phyloP scores from a whole-genome alignment of 2,113 vertebrate species.

The Microcebus murinus region DNA sequence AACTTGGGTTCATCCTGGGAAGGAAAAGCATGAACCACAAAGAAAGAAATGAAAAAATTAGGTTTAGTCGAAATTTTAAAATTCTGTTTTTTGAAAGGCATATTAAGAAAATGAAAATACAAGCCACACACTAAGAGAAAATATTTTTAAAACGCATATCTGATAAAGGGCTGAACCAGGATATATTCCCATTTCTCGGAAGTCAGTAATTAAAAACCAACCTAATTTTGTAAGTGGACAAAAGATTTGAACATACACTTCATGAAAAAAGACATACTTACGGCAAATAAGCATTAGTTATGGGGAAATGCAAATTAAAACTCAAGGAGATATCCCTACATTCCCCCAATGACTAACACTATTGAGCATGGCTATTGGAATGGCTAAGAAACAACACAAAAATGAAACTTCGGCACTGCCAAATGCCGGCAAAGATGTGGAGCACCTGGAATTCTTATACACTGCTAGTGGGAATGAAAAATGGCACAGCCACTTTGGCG shows the following conservation, averaged over 20 bases:
- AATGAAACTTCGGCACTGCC: not conserved
- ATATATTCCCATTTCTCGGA: not conserved
- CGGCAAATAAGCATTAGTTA: not conserved
- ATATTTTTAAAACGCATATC: not conserved
- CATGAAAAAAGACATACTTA: not conserved
- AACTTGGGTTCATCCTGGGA: not conserved
- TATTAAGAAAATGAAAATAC: not conserved
- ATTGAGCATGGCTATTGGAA: not conserved
- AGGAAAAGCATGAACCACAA: not conserved
- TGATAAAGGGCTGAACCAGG: not conserved
- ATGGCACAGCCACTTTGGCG: not conserved
- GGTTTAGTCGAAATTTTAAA: not conserved
- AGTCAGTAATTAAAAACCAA: not conserved
- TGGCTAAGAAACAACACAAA: not conserved
- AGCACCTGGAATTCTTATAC: not conserved
- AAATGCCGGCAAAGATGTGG: not conserved
- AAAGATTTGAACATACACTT: not conserved
- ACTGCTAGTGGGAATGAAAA: not conserved
- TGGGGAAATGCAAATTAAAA: not conserved
- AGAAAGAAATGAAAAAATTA: not conserved
- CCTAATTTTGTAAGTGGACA: not conserved
- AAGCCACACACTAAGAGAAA: not conserved
- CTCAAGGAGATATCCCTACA: not conserved
- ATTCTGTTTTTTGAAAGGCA: not conserved
- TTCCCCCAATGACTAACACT: no score